Conservation (phyloP, 2,797 vertebrate genomes). For the Pantherophis alleghaniensis region DNA sequence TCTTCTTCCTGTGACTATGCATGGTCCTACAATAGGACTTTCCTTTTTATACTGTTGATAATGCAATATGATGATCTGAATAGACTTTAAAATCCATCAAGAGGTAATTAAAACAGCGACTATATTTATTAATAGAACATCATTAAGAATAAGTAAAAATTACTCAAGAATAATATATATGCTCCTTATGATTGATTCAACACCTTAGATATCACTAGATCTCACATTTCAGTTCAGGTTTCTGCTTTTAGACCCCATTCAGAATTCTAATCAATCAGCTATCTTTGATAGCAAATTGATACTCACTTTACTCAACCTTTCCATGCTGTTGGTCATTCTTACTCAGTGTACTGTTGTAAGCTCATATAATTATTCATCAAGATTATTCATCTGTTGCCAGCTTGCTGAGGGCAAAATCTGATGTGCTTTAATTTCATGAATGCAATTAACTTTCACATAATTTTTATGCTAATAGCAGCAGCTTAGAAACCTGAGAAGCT, state of each 20-base stretch:
- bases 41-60: background rate
- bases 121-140: background rate
- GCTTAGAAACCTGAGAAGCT: background rate
- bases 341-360: background rate
- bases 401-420: background rate
- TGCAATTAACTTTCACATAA: background rate
- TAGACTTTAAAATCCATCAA: background rate
- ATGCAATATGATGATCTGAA: background rate
- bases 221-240: background rate
- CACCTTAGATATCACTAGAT: background rate
- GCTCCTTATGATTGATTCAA: background rate
- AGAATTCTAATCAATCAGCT: background rate
- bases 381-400: background rate
- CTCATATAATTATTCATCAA: background rate
- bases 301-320: background rate
- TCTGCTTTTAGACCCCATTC: background rate
- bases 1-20: background rate
- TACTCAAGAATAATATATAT: background rate
- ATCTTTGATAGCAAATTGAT: background rate
- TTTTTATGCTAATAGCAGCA: background rate
- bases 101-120: background rate
- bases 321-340: background rate
- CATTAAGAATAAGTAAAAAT: background rate
- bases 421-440: conserved; percentile 1
- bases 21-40: background rate